Conservation (phyloP, 1,140 invertebrate species). For the Antheraea mylitta region DNA sequence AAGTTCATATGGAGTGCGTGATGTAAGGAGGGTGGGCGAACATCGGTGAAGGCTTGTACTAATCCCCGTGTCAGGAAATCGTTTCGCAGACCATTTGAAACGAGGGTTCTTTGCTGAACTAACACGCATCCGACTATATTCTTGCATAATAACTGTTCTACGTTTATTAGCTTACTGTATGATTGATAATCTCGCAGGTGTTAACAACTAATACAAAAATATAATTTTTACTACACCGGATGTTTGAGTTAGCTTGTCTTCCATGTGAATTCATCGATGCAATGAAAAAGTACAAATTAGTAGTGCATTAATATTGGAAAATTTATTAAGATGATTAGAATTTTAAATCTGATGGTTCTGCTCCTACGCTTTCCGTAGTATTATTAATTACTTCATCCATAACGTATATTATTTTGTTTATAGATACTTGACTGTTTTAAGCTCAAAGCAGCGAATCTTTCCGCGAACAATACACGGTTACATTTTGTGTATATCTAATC, state of each 20-base stretch:
- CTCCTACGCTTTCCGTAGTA: conserved; percentile 2
- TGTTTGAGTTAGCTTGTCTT: not conserved
- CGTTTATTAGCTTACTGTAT: conserved; percentile 39
- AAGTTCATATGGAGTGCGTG: conserved; percentile 68
- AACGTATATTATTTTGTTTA: not conserved
- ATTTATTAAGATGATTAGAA: conserved; percentile 2
- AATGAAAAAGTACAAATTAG: conserved; percentile 2
- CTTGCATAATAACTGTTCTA: conserved; percentile 65
- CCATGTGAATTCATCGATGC: not conserved
- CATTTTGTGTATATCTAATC: too few species aligned
- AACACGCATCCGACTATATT: conserved; percentile 72
- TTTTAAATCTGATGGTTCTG: not conserved
- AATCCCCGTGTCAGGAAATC: conserved; percentile 79
- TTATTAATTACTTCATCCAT: not conserved
- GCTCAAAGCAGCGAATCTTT: too few species aligned
- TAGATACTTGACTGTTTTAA: too few species aligned
- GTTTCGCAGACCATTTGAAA: conserved; percentile 76
- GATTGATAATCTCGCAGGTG: conserved; percentile 10
- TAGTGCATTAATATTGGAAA: not conserved
- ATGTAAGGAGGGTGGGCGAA: conserved; percentile 73
- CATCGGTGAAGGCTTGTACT: conserved; percentile 76
- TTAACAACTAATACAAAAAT: not conserved
- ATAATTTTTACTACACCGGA: not conserved
- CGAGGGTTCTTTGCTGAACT: conserved; percentile 58
- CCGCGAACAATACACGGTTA: too few species aligned